These are phyloP conservation scores for Lathronympha strigana DNA, from an alignment of 2,888 invertebrate genomes.

Conservation along the genomic window DNA sequence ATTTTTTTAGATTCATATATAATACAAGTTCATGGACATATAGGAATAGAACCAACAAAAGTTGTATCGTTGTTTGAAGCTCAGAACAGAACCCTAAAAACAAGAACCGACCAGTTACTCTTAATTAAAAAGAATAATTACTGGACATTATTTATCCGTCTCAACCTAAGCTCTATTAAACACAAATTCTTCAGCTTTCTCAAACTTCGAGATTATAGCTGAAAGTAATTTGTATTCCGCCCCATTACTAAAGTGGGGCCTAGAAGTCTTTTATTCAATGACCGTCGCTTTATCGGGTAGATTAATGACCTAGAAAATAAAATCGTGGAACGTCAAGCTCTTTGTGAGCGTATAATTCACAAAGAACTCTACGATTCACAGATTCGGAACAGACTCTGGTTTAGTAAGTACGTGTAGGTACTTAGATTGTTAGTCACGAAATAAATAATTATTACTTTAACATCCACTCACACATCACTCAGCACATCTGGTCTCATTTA, in stretches of 20 bases:
- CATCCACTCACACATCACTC: no score
- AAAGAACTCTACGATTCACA: not conserved
- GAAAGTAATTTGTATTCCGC: slow-evolving; percentile 35
- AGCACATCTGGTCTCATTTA: no score
- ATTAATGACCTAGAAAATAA: slow-evolving; percentile 36
- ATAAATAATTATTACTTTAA: no score
- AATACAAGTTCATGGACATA: no score
- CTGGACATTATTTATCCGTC: not conserved
- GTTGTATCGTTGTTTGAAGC: no score
- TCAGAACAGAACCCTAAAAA: no score
- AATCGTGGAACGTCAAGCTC: slow-evolving; percentile 6
- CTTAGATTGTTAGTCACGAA: no score
- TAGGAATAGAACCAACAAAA: no score
- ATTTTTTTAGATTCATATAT: no score
- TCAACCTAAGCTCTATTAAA: slow-evolving; percentile 4
- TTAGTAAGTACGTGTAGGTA: no score
- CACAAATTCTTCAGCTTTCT: not conserved
- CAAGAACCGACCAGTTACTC: no score
- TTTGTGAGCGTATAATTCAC: slow-evolving; percentile 15
- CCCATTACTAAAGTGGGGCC: slow-evolving; percentile 29
- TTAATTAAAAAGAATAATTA: slow-evolving; percentile 57
- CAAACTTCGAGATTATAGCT: slow-evolving; percentile 19
- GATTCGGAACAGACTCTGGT: no score
- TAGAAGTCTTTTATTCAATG: slow-evolving; percentile 34
- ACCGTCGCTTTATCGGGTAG: slow-evolving; percentile 28